These are phyloP conservation scores for Alexandromys fortis DNA, from an alignment of 2,113 vertebrate genomes.

Conservation along the genomic window DNA sequence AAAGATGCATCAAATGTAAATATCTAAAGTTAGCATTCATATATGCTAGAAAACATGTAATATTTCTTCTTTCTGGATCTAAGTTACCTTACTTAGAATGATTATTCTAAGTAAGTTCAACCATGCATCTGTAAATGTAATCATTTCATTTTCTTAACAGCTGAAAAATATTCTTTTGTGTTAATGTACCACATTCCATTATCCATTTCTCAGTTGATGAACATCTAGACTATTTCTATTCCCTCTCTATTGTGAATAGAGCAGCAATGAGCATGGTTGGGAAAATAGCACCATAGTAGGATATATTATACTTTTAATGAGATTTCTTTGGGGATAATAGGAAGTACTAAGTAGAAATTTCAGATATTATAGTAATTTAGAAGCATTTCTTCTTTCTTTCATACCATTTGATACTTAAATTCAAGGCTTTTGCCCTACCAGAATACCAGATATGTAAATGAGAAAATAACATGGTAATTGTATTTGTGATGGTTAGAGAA, in stretches of 20 bases:
- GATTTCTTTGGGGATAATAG: not conserved
- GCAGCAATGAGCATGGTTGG: not conserved
- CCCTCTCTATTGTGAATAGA: not conserved
- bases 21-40: not conserved
- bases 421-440: not conserved
- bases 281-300: not conserved
- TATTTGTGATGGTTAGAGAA: not conserved
- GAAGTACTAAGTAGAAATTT: not conserved
- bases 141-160: not conserved
- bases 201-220: not conserved
- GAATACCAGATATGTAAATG: not conserved
- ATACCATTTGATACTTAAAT: constrained; percentile 34
- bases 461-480: not conserved
- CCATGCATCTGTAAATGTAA: not conserved
- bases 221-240: not conserved
- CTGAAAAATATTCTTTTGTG: not conserved
- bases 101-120: not conserved
- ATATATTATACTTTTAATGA: not conserved
- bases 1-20: not conserved
- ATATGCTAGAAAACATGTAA: not conserved
- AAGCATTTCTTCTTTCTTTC: not conserved
- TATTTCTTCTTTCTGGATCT: not conserved
- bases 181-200: not conserved
- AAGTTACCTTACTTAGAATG: not conserved
- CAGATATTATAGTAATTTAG: not conserved